phyloP scores from a whole-genome alignment of 2,797 vertebrate genomes.

The Harpagifer antarcticus region DNA sequence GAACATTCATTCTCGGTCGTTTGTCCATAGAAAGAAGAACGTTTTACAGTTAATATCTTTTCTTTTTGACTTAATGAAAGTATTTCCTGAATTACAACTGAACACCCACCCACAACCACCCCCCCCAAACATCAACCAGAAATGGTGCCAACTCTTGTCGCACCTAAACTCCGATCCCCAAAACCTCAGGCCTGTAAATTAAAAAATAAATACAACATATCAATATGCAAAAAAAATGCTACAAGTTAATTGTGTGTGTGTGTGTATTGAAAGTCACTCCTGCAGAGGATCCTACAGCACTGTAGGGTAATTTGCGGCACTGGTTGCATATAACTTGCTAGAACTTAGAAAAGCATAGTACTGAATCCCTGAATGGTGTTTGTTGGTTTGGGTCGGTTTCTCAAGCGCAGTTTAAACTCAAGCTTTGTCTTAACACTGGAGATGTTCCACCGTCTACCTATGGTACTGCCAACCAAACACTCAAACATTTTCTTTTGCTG shows the following conservation, averaged over 20 bases:
- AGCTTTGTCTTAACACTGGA: constrained; percentile 17
- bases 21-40: constrained; percentile 80
- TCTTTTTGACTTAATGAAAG: constrained; percentile 70
- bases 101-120: constrained; percentile 32
- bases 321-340: constrained; percentile 87
- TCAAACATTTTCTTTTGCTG: no score
- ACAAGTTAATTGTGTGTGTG: constrained; percentile 76
- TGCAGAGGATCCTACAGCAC: constrained; percentile 77
- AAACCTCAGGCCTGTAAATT: constrained; percentile 77
- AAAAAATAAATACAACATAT: constrained; percentile 82
- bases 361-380: constrained; percentile 88
- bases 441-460: not conserved
- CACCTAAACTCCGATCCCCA: constrained; percentile 73
- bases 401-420: constrained; percentile 51
- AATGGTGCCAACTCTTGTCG: constrained; percentile 65
- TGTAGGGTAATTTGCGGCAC: constrained; percentile 78
- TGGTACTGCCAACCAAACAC: constrained; percentile 14
- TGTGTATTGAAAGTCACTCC: constrained; percentile 77
- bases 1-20: constrained; percentile 80
- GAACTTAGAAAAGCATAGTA: constrained; percentile 87
- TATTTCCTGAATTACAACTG: constrained; percentile 77
- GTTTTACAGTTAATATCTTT: constrained; percentile 69
- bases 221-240: constrained; percentile 82
- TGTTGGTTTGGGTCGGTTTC: constrained; percentile 71
- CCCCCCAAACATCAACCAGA: constrained; percentile 44